Percentiles rank a stretch among this genome's conserved stretches.
These are phyloP conservation scores for Huso huso DNA, from an alignment of 2,797 vertebrate species.

Conservation along the genomic window DNA sequence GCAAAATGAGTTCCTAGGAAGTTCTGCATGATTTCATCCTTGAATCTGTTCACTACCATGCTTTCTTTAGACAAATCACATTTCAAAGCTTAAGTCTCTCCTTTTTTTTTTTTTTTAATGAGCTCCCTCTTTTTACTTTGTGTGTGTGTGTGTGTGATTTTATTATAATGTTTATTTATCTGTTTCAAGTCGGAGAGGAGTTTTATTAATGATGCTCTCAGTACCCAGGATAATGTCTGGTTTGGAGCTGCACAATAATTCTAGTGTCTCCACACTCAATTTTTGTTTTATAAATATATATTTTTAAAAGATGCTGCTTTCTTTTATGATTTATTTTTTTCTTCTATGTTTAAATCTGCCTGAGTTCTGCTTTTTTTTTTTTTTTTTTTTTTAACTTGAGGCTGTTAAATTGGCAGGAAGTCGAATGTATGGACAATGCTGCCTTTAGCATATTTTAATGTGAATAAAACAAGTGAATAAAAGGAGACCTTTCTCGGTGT, in stretches of 20 bases:
- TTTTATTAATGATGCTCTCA: conserved; percentile 2
- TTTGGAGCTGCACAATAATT: conserved; percentile 28
- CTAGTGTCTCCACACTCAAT: conserved; percentile 21
- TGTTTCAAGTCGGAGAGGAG: neutral
- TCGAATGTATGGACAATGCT: conserved; percentile 60
- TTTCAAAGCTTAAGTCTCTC: conserved; percentile 54
- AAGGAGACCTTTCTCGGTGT: conserved; percentile 40
- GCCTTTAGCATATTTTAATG: conserved; percentile 74
- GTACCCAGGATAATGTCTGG: conserved; percentile 4
- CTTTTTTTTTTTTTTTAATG: conserved; percentile 56
- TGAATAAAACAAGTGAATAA: conserved; percentile 70
- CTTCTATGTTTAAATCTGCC: conserved; percentile 40
- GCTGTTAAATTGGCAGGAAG: conserved; percentile 44
- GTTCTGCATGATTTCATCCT: conserved; percentile 28
- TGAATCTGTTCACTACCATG: conserved; percentile 17
- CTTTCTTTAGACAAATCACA: conserved; percentile 40
- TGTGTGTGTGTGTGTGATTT: conserved; percentile 51
- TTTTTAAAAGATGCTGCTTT: conserved; percentile 49
- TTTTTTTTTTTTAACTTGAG: conserved; percentile 52
- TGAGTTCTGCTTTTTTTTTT: conserved; percentile 30
- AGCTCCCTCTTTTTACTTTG: conserved; percentile 37
- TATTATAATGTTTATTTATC: conserved; percentile 50
- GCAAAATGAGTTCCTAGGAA: conserved; percentile 29
- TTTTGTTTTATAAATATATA: conserved; percentile 23
- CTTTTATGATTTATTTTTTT: conserved; percentile 11